Conservation (phyloP, 2,113 vertebrate genomes). For the Pipa parva region DNA sequence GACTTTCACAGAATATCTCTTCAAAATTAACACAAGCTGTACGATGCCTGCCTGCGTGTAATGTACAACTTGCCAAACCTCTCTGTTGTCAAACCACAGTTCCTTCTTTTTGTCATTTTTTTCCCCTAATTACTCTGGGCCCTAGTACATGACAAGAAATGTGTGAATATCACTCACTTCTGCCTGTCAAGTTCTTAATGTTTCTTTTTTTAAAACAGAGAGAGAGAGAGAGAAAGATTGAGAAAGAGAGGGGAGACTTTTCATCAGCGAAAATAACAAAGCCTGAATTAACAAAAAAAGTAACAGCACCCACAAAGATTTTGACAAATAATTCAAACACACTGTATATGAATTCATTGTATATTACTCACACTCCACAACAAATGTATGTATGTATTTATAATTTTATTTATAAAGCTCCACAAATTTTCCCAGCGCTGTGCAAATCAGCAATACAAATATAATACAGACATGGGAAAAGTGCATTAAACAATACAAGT, state of each 20-base stretch:
- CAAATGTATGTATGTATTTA: no score
- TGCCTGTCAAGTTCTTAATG: not conserved
- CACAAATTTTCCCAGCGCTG: no score
- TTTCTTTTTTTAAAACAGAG: no score
- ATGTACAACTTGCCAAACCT: not conserved
- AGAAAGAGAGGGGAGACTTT: no score
- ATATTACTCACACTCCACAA: no score
- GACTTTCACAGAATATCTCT: not conserved
- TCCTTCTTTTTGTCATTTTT: not conserved
- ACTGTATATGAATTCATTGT: no score
- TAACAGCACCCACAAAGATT: not conserved
- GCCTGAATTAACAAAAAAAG: not conserved
- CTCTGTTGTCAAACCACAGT: not conserved
- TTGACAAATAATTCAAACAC: not conserved
- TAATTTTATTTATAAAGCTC: no score
- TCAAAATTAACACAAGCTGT: not conserved
- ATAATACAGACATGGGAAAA: no score
- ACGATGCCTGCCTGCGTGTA: not conserved
- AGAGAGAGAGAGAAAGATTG: no score
- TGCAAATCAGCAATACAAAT: no score
- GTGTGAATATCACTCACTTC: not conserved
- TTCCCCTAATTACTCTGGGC: not conserved
- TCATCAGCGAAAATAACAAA: not conserved
- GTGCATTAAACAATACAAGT: no score
- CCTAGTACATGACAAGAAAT: not conserved